Base-by-base conservation (phyloP, 2,888 invertebrate genomes). In the Monochamus alternatus region DNA sequence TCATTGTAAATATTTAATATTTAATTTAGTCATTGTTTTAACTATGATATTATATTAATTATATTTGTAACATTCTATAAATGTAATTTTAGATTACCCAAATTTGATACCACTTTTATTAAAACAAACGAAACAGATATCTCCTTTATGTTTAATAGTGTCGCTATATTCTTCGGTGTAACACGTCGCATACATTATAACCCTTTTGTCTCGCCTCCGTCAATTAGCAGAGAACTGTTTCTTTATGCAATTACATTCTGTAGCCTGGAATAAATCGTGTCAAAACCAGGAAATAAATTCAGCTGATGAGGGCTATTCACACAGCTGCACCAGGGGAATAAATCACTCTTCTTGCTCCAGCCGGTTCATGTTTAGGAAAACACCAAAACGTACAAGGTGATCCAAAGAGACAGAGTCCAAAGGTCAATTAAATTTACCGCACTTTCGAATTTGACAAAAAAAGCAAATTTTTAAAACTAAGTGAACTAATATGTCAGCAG, bases 261-360 rank as follows among this genome's bases (percentile, higher is more conserved):
- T 78, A 80, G 73, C 66, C 64, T 67, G 81, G 78, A 78, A 80
- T 82, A 82, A 82, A 81, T 82, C 81, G 81, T 74, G 81, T 80
- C 81, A 80, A 82, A 81, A 81, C 82, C 82, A 81, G 81, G 80
- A 81, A 82, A 84, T 83, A 83, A 83, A 83, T 84, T 81, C 78
- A 79, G 76, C 81, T 84, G 84, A 84, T 84, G 84, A 84, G 81
- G 81, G 83, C 84, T 82, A 84, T 84, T 84, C 84, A 84, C 75
- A 77, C 79, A 79, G 81, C 68, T 79, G 80, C 77, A 80, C 74
- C 75, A 22, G 73, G 74, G 76, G 77, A 77, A 80, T 80, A 77
- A 78, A 80, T 80, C 75, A 78, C 77, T 75, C 73, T 77, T 78
- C 78, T 78, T 77, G 77, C 77, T 74, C 72, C 44, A 71, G 44